These are phyloP conservation scores for Fragum sueziense DNA, from an alignment of 2,888 invertebrate species.

Conservation along the genomic window DNA sequence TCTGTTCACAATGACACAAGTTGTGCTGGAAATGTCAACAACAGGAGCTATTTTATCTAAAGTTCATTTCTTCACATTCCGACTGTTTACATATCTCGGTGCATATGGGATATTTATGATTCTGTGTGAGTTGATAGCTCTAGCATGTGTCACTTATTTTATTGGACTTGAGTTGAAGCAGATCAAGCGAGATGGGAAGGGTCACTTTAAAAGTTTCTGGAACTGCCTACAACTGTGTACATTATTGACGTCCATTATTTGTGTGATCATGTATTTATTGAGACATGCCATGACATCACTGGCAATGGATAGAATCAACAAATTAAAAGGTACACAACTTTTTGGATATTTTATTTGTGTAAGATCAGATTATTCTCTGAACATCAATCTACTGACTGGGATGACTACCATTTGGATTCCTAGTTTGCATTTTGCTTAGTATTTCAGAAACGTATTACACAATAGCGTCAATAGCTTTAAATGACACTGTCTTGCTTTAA, in stretches of 20 bases:
- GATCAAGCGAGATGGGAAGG: slow-evolving; percentile 50
- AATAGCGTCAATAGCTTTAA: too few species aligned
- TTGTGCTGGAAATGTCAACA: slow-evolving; percentile 67
- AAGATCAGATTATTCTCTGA: too few species aligned
- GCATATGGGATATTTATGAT: slow-evolving; percentile 66
- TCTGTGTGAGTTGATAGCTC: slow-evolving; percentile 62
- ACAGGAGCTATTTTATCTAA: slow-evolving; percentile 58
- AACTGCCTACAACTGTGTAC: slow-evolving; percentile 67
- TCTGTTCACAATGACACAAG: slow-evolving; percentile 66
- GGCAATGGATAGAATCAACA: slow-evolving; percentile 61
- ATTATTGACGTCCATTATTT: slow-evolving; percentile 59
- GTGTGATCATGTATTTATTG: slow-evolving; percentile 68
- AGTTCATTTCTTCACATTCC: slow-evolving; percentile 62
- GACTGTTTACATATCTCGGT: slow-evolving; percentile 69
- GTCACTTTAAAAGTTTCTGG: slow-evolving; percentile 69
- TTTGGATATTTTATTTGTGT: too few species aligned
- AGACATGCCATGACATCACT: slow-evolving; percentile 68
- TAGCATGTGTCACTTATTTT: slow-evolving; percentile 65
- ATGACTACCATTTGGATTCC: too few species aligned
- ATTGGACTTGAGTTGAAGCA: slow-evolving; percentile 60
- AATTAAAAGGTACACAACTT: slow-evolving; percentile 65
- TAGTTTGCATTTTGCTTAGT: too few species aligned
- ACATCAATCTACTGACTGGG: too few species aligned
- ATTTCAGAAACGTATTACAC: too few species aligned
- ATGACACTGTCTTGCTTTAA: too few species aligned